Percentiles rank a stretch among this genome's conserved stretches.
Conservation (phyloP, 2,888 invertebrate species). For the Eulithis prunata region DNA sequence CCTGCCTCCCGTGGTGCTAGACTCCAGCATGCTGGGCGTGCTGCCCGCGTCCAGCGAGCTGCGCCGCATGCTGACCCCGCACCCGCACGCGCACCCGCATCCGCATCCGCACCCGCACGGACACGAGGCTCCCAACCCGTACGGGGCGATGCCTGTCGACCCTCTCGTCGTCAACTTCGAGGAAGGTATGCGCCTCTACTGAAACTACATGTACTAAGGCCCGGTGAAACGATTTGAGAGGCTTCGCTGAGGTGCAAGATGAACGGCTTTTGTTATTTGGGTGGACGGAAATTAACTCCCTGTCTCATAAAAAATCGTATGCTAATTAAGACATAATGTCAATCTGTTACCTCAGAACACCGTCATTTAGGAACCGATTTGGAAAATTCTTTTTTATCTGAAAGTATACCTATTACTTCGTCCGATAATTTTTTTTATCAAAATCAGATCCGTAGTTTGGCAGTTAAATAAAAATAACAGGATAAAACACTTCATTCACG, state of each 20-base stretch:
- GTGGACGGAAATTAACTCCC: neutral
- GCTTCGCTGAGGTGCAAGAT: slow-evolving; percentile 24
- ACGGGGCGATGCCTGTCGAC: slow-evolving; percentile 84
- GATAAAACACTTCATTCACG: too few relatives aligned
- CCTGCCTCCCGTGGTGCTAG: slow-evolving; percentile 65
- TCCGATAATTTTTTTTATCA: too few relatives aligned
- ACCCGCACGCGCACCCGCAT: slow-evolving; percentile 54
- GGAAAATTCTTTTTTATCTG: too few relatives aligned
- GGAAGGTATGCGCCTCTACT: slow-evolving; percentile 92
- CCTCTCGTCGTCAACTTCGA: slow-evolving; percentile 91
- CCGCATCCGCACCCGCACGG: slow-evolving; percentile 50
- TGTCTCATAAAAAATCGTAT: neutral
- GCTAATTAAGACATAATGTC: too few relatives aligned
- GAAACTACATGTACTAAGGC: slow-evolving; percentile 77
- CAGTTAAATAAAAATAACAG: too few relatives aligned
- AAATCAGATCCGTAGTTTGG: too few relatives aligned
- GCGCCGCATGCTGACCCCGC: slow-evolving; percentile 66
- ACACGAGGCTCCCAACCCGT: slow-evolving; percentile 60
- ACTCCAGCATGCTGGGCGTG: slow-evolving; percentile 75
- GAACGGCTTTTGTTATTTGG: slow-evolving; percentile 14
- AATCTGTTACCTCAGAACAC: too few relatives aligned
- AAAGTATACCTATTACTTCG: too few relatives aligned
- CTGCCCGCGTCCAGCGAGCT: slow-evolving; percentile 67
- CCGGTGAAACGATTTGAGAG: slow-evolving; percentile 57
- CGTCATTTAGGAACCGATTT: too few relatives aligned